Evolutionary conservation across 2,797 vertebrate genomes (phyloP), one percentile per base, ranked within the genome.

Genomic region (Jordanella pulchra): DNA sequence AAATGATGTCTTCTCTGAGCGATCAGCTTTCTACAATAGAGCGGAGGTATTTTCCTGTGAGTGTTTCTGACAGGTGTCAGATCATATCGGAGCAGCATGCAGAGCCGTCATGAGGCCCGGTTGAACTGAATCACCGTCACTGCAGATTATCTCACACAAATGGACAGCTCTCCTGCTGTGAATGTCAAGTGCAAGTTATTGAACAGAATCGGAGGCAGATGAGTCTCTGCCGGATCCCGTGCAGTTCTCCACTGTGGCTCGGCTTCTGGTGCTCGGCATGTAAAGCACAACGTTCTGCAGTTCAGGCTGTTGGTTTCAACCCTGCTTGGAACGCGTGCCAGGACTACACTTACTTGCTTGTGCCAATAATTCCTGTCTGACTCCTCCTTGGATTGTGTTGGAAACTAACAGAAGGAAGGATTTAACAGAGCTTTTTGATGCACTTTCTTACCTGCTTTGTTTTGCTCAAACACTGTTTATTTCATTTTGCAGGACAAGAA

Each of bases 241-340:
- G 71, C 84, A 66, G 76, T 66, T 69, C 77, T 80, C 76, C 70
- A 14, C 47, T 25, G 44, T 67, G 78, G 65, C 67, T 73, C 65
- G 70, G 84, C 85, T 81, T 55, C 76, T 67, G 75, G 79, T 58
- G 14, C 77, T 79, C 78, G 44, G 82, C 89, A 87, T 86, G 88
- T 87, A 82, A 84, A 86, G 84, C 82, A 75, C 84, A 86, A 84
- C 78, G 72, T 85, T 82, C 85, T 84, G 61, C 80, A 53, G 83
- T 83, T 86, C 89, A 77, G 82, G 88, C 89, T 92, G 91, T 92
- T 92, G 90, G 82, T 86, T 89, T 80, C 79, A 72, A 79, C 63
- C 66, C 80, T 15, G 75, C 83, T 89, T 84, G 58, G 76, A 84
- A 76, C 87, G 78, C 80, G 88, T 85, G 84, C 66, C 72, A 3